Conservation (phyloP, 2,888 invertebrate genomes). For the Heteromyza rotundicornis region DNA sequence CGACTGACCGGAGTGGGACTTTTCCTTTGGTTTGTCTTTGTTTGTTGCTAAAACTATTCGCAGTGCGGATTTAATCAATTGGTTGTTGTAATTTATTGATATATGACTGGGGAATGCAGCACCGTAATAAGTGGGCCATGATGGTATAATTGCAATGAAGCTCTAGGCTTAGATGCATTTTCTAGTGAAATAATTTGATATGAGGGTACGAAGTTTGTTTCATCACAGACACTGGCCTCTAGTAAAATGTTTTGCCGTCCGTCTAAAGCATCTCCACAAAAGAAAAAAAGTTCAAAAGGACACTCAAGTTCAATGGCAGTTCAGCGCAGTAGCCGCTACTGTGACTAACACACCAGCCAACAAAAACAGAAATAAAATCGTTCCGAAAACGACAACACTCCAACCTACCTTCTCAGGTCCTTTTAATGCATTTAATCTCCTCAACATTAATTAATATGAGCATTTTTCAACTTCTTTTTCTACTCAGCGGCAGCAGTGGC, state of each 20-base stretch:
- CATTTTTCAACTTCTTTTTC: slow-evolving; percentile 32
- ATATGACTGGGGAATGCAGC: slow-evolving; percentile 51
- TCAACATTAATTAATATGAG: slow-evolving; percentile 44
- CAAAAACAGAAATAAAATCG: background rate
- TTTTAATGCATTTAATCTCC: slow-evolving; percentile 31
- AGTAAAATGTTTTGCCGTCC: no score
- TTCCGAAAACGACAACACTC: background rate
- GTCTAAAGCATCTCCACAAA: no score
- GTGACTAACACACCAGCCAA: background rate
- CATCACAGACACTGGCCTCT: no score
- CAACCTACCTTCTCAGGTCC: no score
- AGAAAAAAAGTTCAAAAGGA: background rate
- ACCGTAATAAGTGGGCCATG: slow-evolving; percentile 48
- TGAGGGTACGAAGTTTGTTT: no score
- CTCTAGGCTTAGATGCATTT: no score
- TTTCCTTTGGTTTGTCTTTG: background rate
- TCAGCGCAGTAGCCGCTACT: background rate
- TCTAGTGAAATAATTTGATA: no score
- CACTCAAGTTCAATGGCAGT: background rate
- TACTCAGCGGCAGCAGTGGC: background rate
- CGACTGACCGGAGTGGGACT: background rate
- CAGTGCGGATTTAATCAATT: slow-evolving; percentile 30
- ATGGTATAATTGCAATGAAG: no score
- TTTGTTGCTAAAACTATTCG: slow-evolving; percentile 38
- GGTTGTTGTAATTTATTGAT: slow-evolving; percentile 55